Percentiles rank a stretch among this genome's conserved stretches.
These are phyloP conservation scores for Xestia sexstrigata DNA, from an alignment of 2,888 invertebrate species.

Conservation along the genomic window DNA sequence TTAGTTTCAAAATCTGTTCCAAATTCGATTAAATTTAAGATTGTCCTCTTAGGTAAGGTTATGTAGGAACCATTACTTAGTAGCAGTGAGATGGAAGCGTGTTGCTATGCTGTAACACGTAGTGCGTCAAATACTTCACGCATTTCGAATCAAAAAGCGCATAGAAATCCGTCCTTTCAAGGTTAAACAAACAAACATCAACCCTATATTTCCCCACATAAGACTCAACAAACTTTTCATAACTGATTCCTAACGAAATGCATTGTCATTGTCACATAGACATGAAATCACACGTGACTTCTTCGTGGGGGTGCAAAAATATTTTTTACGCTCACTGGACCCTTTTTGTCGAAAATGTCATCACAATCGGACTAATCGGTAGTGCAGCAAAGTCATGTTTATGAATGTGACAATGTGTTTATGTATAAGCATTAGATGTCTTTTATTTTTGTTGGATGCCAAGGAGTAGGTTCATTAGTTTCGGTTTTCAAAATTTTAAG, in stretches of 20 bases:
- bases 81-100: neutral
- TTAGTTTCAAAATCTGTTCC: neutral
- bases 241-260: slow-evolving; percentile 56
- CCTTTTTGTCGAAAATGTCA: slow-evolving; percentile 56
- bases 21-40: neutral
- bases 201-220: slow-evolving; percentile 29
- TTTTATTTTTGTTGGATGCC: neutral
- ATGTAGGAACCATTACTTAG: neutral
- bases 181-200: slow-evolving; percentile 24
- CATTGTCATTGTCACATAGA: slow-evolving; percentile 75
- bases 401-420: slow-evolving; percentile 12
- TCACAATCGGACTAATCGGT: slow-evolving; percentile 61
- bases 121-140: slow-evolving; percentile 31
- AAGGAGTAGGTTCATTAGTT: neutral
- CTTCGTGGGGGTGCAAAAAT: slow-evolving; percentile 62
- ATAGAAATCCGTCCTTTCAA: slow-evolving; percentile 40
- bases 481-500: neutral
- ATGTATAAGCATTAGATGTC: neutral
- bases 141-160: slow-evolving; percentile 54
- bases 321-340: slow-evolving; percentile 71
- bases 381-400: slow-evolving; percentile 29
- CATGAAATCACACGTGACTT: slow-evolving; percentile 69
- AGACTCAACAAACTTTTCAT: slow-evolving; percentile 18
- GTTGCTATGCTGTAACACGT: slow-evolving; percentile 30
- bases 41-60: neutral